Evolutionary conservation across 2,888 invertebrate genomes (phyloP).

Genomic region (Falcaria lacertinaria): DNA sequence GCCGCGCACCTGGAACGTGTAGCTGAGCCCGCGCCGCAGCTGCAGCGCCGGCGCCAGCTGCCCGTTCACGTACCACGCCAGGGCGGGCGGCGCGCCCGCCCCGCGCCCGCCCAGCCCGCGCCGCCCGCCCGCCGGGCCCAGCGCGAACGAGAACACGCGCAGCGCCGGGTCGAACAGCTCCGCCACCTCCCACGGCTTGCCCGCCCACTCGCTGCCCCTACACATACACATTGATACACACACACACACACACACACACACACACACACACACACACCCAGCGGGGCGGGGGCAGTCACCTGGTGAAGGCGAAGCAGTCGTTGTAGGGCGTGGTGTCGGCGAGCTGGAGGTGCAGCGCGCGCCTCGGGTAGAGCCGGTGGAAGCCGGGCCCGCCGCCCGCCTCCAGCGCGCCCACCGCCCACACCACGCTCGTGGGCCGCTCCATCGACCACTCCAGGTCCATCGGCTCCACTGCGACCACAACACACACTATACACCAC

Average conservation of each 20-base stretch:
- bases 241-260: too few relatives aligned
- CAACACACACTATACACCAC: neutral
- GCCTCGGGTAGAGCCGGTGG: conserved; percentile 89
- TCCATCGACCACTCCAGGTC: conserved; percentile 86
- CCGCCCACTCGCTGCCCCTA: conserved; percentile 25
- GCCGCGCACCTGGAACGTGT: conserved; percentile 88
- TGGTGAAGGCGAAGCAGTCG: conserved; percentile 88
- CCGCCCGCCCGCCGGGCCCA: conserved; percentile 91
- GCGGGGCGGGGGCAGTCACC: conserved; percentile 32
- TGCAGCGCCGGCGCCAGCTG: conserved; percentile 92
- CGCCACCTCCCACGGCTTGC: conserved; percentile 80
- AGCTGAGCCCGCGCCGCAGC: conserved; percentile 90
- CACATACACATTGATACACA: too few relatives aligned
- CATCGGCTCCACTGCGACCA: conserved; percentile 83
- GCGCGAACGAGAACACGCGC: conserved; percentile 87
- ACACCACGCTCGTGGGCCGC: conserved; percentile 84
- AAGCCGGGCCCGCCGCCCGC: conserved; percentile 88
- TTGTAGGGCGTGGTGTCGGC: conserved; percentile 81
- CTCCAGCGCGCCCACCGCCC: conserved; percentile 92
- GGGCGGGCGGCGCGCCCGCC: conserved; percentile 79
- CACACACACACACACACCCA: too few relatives aligned
- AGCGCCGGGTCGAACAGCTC: conserved; percentile 85
- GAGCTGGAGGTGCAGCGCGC: conserved; percentile 83
- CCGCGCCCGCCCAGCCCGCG: conserved; percentile 87
- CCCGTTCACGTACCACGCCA: conserved; percentile 97